Base-by-base conservation (phyloP, 2,113 vertebrate genomes). In the Cyprinodon brontotheroides region DNA sequence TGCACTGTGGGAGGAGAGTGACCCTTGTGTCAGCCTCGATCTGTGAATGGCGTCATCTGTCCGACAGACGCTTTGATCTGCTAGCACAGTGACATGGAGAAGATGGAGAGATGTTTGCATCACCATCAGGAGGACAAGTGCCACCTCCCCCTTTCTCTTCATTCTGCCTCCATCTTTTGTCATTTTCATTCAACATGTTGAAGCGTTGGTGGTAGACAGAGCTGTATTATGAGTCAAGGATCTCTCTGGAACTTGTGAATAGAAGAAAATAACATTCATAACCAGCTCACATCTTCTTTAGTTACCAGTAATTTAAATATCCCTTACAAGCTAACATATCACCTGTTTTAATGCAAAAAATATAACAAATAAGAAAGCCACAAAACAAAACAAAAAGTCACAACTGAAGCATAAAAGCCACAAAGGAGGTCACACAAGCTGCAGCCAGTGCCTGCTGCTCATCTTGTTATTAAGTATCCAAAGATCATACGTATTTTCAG, bases 221-320 rank as follows among this genome's bases (percentile, higher is more conserved):
- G 70, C 81, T 74, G 87, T 85, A 88, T 89, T 86, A 77, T 88
- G 81, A 83, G 85, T 91, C 74, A 87, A 92, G 87, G 84, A 87
- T 83, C 88, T 73, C 84, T 89, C 82, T 75, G 70, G 63, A 89
- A 61, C 41, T 78, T 61, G 77, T 93, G 91, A 92, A 90, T 90
- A 87, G 85, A 90, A 75, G 70, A 84, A 89, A 92, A 67, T 93
- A 67, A 82, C 80, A 86, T 77, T 82, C 78, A 72, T 72, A 74
- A 70, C 50, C 72, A 78, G 48, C 60, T 84, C 79, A 65, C 60
- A 67, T 74, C 48, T 40, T 43, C 38, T 43, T 69, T 60, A 80
- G 38, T 68, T 50, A 40, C 37, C n/a, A 2, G 11, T 4, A 41
- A 50, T 4, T 50, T 4, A 50, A 50, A 14, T 50, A 14, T 14